Percentiles rank a stretch among this genome's conserved stretches.
phyloP scores from a whole-genome alignment of 2,888 invertebrate genomes.

The Endotricha flammealis region DNA sequence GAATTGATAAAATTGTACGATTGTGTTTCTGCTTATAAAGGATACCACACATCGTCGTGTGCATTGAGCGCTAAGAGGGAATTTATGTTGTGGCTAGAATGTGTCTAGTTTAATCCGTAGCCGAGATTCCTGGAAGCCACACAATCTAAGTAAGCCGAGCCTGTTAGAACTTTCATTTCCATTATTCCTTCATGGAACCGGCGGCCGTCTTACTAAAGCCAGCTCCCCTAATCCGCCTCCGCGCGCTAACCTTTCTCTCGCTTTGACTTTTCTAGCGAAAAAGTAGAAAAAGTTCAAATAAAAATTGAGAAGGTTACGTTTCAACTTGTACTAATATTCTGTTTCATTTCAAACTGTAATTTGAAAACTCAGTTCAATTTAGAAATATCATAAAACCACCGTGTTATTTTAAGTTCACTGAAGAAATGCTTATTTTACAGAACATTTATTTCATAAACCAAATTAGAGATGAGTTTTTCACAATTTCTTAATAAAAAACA shows the following conservation, averaged over 20 bases:
- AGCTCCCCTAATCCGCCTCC: slow-evolving; percentile 51
- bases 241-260: slow-evolving; percentile 46
- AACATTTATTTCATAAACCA: too few species aligned
- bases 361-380: neutral
- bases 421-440: too few species aligned
- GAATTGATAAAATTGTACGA: too few species aligned
- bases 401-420: too few species aligned
- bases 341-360: neutral
- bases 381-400: too few species aligned
- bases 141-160: slow-evolving; percentile 59
- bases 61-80: slow-evolving; percentile 35
- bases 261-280: slow-evolving; percentile 45
- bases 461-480: too few species aligned
- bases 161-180: slow-evolving; percentile 59
- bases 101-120: slow-evolving; percentile 61
- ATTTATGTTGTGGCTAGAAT: slow-evolving; percentile 60
- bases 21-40: too few species aligned
- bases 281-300: slow-evolving; percentile 48
- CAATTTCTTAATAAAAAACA: too few species aligned
- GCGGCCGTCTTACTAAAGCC: slow-evolving; percentile 17
- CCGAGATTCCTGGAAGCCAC: slow-evolving; percentile 51
- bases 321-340: neutral
- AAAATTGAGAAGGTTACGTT: slow-evolving; percentile 25
- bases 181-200: slow-evolving; percentile 48
- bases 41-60: neutral